These are phyloP conservation scores for Darevskia mixta DNA, from an alignment of 2,797 vertebrate species.

Conservation along the genomic window DNA sequence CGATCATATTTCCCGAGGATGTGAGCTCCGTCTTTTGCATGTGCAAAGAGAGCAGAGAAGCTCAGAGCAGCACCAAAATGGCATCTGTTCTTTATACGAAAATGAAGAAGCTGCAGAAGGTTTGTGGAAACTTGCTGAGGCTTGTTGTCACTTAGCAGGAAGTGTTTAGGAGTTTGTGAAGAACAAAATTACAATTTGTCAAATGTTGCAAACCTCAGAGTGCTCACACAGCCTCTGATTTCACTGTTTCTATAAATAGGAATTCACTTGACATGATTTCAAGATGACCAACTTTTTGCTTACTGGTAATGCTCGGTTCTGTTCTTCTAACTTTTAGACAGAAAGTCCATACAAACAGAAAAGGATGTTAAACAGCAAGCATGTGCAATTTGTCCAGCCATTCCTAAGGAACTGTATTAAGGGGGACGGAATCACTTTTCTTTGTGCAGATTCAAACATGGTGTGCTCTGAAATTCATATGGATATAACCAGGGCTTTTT, in stretches of 20 bases:
- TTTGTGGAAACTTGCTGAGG: conserved; percentile 85
- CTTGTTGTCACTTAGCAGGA: conserved; percentile 86
- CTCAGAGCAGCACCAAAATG: conserved; percentile 78
- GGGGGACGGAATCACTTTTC: conserved; percentile 14
- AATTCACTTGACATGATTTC: conserved; percentile 63
- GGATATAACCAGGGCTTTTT: too few relatives aligned
- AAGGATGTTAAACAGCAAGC: conserved; percentile 19
- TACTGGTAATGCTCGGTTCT: conserved; percentile 52
- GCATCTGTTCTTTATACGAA: conserved; percentile 85
- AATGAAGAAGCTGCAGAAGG: conserved; percentile 85
- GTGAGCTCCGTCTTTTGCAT: conserved; percentile 67
- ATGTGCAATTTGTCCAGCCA: neutral
- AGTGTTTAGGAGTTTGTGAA: conserved; percentile 85
- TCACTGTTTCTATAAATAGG: conserved; percentile 75
- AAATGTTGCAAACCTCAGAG: conserved; percentile 80
- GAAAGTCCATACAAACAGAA: conserved; percentile 47
- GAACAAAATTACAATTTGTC: conserved; percentile 86
- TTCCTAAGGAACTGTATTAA: neutral
- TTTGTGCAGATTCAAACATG: neutral
- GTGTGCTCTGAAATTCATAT: neutral
- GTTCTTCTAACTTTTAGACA: conserved; percentile 31
- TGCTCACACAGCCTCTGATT: conserved; percentile 75
- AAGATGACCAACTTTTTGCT: conserved; percentile 74
- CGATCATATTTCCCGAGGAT: conserved; percentile 76
- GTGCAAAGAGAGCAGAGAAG: conserved; percentile 79